These are phyloP conservation scores for Marisa cornuarietis DNA, from an alignment of 1,140 invertebrate species.

Conservation along the genomic window DNA sequence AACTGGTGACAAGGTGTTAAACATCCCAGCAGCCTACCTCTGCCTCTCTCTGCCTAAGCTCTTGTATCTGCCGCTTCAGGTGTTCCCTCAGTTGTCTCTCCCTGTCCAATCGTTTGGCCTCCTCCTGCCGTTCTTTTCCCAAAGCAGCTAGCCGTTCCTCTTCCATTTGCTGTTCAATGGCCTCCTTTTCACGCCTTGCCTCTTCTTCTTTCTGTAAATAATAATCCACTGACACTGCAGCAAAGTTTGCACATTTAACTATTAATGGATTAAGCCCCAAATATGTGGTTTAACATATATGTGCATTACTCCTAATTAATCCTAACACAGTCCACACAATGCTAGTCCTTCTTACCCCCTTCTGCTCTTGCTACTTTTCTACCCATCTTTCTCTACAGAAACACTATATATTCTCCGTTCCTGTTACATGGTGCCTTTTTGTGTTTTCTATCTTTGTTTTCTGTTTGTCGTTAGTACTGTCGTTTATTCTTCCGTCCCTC, in stretches of 20 bases:
- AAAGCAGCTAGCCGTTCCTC: slow-evolving; percentile 55
- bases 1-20: not conserved
- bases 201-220: slow-evolving; percentile 49
- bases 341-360: too few relatives aligned
- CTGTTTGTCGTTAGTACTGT: too few relatives aligned
- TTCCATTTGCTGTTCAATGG: slow-evolving; percentile 56
- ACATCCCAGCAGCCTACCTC: slow-evolving; percentile 47
- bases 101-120: slow-evolving; percentile 50
- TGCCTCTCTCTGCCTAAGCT: slow-evolving; percentile 57
- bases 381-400: too few relatives aligned
- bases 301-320: too few relatives aligned
- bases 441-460: too few relatives aligned
- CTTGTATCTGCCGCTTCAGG: slow-evolving; percentile 60
- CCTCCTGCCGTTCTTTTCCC: slow-evolving; percentile 48
- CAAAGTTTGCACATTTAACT: not conserved
- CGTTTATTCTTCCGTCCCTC: too few relatives aligned
- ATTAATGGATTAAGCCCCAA: not conserved
- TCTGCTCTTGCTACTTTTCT: too few relatives aligned
- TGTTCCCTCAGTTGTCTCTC: slow-evolving; percentile 54
- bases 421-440: too few relatives aligned
- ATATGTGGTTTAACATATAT: slow-evolving; percentile 1
- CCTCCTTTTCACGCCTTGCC: slow-evolving; percentile 51
- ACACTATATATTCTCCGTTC: too few relatives aligned
- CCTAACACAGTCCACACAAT: too few relatives aligned
- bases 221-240: not conserved